These are phyloP conservation scores for Psittacula echo DNA, from an alignment of 2,797 vertebrate species.

Conservation along the genomic window DNA sequence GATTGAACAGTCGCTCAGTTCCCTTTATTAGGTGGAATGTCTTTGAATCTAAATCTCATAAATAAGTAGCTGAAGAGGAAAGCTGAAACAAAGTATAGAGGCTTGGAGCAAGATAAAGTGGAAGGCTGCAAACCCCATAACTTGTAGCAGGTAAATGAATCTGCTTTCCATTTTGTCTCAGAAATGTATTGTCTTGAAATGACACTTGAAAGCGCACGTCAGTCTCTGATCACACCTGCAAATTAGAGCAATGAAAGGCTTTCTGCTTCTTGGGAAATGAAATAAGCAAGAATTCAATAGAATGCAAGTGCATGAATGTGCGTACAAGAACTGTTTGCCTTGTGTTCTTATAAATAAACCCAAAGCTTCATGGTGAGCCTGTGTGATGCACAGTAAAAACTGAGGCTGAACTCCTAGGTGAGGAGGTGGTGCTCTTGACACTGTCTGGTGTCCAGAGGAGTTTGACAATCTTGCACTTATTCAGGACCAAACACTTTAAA, in stretches of 20 bases:
- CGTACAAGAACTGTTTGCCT: neutral
- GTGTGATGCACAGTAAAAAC: neutral
- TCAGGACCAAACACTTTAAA: neutral
- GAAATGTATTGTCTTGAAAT: constrained; percentile 21
- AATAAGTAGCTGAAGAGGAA: neutral
- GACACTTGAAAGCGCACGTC: neutral
- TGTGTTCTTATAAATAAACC: neutral
- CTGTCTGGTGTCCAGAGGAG: neutral
- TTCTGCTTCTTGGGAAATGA: neutral
- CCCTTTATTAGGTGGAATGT: constrained; percentile 2
- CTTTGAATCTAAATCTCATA: constrained; percentile 33
- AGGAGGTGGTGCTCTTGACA: neutral
- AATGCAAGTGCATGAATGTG: neutral
- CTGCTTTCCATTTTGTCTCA: constrained; percentile 55
- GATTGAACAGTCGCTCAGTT: neutral
- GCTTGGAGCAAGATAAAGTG: constrained; percentile 28
- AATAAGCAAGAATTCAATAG: neutral
- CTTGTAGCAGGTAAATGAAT: constrained; percentile 13
- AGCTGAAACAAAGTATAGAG: constrained; percentile 30
- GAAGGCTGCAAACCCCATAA: constrained; percentile 21
- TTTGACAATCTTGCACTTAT: neutral
- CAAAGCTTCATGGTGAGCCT: neutral
- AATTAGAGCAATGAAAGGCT: neutral
- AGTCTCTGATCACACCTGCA: constrained; percentile 8
- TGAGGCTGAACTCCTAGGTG: neutral